Conservation (phyloP, 2,888 invertebrate genomes). For the Cryptus viduatorius region DNA sequence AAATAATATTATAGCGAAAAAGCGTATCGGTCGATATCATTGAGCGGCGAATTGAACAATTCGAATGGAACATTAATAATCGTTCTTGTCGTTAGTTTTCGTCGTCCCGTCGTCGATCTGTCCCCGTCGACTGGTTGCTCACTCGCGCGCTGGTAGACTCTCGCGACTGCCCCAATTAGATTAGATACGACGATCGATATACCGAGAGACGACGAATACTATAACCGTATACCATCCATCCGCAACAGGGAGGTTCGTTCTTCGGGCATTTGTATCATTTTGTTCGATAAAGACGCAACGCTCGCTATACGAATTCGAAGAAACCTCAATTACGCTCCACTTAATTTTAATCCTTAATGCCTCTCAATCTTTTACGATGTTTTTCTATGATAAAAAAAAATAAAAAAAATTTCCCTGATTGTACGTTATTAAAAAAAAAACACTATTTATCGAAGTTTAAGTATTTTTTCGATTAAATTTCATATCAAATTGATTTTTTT, state of each 20-base stretch:
- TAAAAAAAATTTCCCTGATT: too few relatives aligned
- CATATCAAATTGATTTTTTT: background rate
- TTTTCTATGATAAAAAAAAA: too few relatives aligned
- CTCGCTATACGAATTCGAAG: background rate
- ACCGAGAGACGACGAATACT: conserved; percentile 11
- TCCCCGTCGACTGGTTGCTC: conserved; percentile 22
- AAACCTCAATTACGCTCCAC: background rate
- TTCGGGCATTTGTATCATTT: conserved; percentile 5
- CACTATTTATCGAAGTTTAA: background rate
- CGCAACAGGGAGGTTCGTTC: conserved; percentile 23
- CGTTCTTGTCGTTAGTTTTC: conserved; percentile 22
- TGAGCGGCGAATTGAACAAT: conserved; percentile 23
- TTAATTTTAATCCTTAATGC: too few relatives aligned
- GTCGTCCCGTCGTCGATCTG: conserved; percentile 1
- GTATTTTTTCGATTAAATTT: background rate
- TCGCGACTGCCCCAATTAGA: conserved; percentile 67
- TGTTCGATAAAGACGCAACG: background rate
- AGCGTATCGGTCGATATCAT: background rate
- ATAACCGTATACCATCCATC: background rate
- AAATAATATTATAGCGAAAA: conserved; percentile 18
- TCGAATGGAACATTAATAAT: conserved; percentile 44
- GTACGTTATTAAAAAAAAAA: too few relatives aligned
- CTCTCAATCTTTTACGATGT: too few relatives aligned
- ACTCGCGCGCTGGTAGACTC: conserved; percentile 26
- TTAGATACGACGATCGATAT: conserved; percentile 69